These are phyloP conservation scores for Microctonus aethiopoides DNA, from an alignment of 2,888 invertebrate species.

Conservation along the genomic window DNA sequence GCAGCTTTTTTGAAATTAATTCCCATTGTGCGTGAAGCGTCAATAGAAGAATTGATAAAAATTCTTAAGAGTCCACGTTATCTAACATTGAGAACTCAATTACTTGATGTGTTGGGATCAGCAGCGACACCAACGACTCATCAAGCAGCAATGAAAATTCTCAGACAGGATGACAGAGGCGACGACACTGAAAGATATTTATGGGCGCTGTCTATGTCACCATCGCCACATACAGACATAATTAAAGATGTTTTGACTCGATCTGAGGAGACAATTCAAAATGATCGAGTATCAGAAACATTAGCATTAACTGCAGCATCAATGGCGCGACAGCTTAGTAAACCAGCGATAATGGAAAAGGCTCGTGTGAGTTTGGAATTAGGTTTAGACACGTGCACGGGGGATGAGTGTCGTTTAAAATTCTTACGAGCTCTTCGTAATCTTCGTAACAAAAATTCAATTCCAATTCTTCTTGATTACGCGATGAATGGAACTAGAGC, in stretches of 20 bases:
- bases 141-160: slow-evolving; percentile 75
- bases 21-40: slow-evolving; percentile 72
- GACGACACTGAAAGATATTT: slow-evolving; percentile 78
- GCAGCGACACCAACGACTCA: slow-evolving; percentile 77
- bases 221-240: slow-evolving; percentile 72
- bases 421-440: slow-evolving; percentile 79
- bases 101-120: slow-evolving; percentile 78
- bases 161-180: slow-evolving; percentile 70
- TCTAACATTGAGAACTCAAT: slow-evolving; percentile 72
- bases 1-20: slow-evolving; percentile 75
- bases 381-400: slow-evolving; percentile 69
- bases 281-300: slow-evolving; percentile 75
- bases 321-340: slow-evolving; percentile 68
- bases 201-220: slow-evolving; percentile 77
- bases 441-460: slow-evolving; percentile 72
- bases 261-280: slow-evolving; percentile 68
- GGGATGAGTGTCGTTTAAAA: slow-evolving; percentile 71
- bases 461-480: slow-evolving; percentile 72
- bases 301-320: slow-evolving; percentile 75
- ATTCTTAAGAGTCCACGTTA: slow-evolving; percentile 72
- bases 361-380: slow-evolving; percentile 59
- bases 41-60: slow-evolving; percentile 72
- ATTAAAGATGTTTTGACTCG: slow-evolving; percentile 68
- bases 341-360: slow-evolving; percentile 50
- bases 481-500: slow-evolving; percentile 68